These are phyloP conservation scores for Alces alces DNA, from an alignment of 2,113 vertebrate species.

Conservation along the genomic window DNA sequence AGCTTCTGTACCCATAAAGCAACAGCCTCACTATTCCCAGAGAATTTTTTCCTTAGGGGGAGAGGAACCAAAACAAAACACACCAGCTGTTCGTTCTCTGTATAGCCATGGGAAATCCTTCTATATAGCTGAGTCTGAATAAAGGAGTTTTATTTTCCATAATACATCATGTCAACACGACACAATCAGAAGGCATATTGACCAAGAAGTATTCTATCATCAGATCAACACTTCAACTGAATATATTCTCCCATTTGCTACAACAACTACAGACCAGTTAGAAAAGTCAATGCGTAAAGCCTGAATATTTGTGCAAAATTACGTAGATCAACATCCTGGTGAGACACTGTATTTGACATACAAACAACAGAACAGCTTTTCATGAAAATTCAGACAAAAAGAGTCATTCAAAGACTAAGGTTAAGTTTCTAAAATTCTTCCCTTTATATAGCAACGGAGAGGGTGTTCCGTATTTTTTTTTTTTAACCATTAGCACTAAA, in stretches of 20 bases:
- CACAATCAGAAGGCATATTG: neutral
- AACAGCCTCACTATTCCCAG: neutral
- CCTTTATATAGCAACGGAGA: neutral
- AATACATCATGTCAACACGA: neutral
- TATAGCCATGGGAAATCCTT: neutral
- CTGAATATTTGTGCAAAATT: neutral
- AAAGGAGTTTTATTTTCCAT: neutral
- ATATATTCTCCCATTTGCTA: conserved; percentile 17
- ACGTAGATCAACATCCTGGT: neutral
- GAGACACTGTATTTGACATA: neutral
- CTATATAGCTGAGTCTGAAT: neutral
- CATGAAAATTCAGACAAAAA: neutral
- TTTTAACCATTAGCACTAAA: neutral
- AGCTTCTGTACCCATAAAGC: neutral
- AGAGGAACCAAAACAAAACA: neutral
- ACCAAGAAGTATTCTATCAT: neutral
- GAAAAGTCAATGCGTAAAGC: neutral
- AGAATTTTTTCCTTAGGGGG: neutral
- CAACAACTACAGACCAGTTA: neutral
- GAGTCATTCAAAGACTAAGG: neutral
- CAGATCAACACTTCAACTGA: neutral
- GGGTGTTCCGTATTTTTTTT: neutral
- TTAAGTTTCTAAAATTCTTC: neutral
- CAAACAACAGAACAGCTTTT: neutral
- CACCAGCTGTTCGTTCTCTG: neutral